Percentiles rank a stretch among this genome's conserved stretches.
phyloP scores from a whole-genome alignment of 1,140 invertebrate genomes.

The Halyomorpha halys region DNA sequence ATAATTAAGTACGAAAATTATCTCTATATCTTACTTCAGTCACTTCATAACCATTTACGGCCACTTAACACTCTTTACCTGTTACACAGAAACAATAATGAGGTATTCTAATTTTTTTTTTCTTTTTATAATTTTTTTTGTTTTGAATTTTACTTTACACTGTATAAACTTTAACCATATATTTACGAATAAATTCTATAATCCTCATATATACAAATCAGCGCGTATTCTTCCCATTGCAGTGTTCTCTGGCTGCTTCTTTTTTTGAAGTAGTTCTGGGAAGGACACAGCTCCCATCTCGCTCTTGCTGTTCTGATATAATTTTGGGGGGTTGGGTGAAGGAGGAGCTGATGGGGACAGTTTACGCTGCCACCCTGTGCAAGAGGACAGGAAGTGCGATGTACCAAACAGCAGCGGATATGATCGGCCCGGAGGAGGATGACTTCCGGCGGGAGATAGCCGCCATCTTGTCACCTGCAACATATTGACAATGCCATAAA shows the following conservation, averaged over 20 bases:
- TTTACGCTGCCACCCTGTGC: slow-evolving; percentile 15
- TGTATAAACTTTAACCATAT: not conserved
- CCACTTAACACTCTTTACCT: too few species aligned
- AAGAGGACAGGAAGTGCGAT: slow-evolving; percentile 22
- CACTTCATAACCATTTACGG: too few species aligned
- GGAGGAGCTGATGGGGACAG: not conserved
- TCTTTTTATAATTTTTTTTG: too few species aligned
- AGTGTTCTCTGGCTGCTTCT: not conserved
- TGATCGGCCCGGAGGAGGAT: slow-evolving; percentile 26
- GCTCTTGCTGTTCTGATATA: not conserved
- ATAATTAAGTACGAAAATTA: slow-evolving; percentile 7
- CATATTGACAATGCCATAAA: slow-evolving; percentile 7
- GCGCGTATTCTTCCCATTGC: not conserved
- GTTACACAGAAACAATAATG: too few species aligned
- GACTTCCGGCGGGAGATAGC: slow-evolving; percentile 32
- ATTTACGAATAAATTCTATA: slow-evolving; percentile 2
- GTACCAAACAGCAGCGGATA: slow-evolving; percentile 25
- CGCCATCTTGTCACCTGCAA: slow-evolving; percentile 33
- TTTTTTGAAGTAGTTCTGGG: not conserved
- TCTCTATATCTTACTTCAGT: slow-evolving; percentile 1
- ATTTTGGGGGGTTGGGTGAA: not conserved
- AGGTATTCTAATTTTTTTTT: too few species aligned
- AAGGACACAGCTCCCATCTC: not conserved
- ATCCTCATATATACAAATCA: slow-evolving; percentile 1
- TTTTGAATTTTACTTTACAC: not conserved